Base-by-base conservation (phyloP, 2,797 vertebrate genomes). In the Vultur gryphus region DNA sequence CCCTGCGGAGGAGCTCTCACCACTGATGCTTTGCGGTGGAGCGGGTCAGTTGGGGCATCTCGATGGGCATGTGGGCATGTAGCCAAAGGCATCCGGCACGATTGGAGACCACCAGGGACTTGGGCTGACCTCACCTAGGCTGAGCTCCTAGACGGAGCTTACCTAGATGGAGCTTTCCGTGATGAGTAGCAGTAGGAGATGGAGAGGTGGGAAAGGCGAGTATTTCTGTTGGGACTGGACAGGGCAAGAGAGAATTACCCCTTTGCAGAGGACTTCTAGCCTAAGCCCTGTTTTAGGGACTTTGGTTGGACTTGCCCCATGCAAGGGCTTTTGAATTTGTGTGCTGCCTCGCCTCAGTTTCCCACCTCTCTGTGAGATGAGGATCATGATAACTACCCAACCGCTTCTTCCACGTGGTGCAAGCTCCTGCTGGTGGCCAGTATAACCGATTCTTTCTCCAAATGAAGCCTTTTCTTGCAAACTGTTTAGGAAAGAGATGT, bases 321-420 rank as follows among this genome's bases (percentile, higher is more conserved):
- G 10, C 2, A 11, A 58, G 13, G 33, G 13, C 16, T 67, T 83
- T 54, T 44, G 41, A 43, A 33, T 41, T 15, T 35, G 5, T 19
- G 26, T 72, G 28, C 51, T 31, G 9, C 61, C 76, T 37, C 0
- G 0, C 64, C 67, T 71, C 48, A 11, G 65, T 92, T 87, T 91
- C 57, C 71, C 79, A 46, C 5, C 19, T 76, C 13, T 39, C 52
- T 23, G 15, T 31, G 33, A 44, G 48, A 35, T 9, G 7, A 59
- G 8, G 16, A 29, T 52, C 18, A 10, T 54, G 21, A 4, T 48
- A 37, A 52, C 44, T 52, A 33, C 37, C 7, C 54, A 57, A 4
- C 25, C 0, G 0, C 67, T 78, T 49, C 35, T 48, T n/a, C 44
- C 35, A 6, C 1, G 0, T 14, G 57, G 9, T 26, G 19, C 19